A percentile compares a stretch with the other conserved stretches of the same genome.
These are phyloP conservation scores for Dynastes hyllus DNA, from an alignment of 2,888 invertebrate genomes.

Conservation along the genomic window DNA sequence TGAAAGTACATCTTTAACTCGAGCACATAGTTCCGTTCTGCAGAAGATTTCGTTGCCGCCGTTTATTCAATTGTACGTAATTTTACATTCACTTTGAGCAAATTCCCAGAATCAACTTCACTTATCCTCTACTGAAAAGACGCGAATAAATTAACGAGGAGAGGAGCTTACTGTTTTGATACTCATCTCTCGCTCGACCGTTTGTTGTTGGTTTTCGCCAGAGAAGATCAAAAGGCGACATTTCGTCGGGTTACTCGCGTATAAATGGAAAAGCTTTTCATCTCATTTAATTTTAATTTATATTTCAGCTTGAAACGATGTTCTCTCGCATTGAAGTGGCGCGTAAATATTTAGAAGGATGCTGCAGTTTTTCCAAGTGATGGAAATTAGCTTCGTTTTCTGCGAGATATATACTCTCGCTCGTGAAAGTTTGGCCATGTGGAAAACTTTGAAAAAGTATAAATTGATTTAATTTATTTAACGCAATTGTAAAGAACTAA, in stretches of 20 bases:
- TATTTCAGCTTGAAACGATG: conserved; percentile 4
- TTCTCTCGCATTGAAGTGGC: not conserved
- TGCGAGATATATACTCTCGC: not conserved
- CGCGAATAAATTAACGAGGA: conserved; percentile 14
- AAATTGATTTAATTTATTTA: too few relatives aligned
- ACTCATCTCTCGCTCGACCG: not conserved
- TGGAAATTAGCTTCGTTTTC: not conserved
- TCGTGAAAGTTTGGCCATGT: not conserved
- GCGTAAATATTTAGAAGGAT: conserved; percentile 11
- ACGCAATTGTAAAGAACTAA: too few relatives aligned
- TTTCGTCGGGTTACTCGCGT: not conserved
- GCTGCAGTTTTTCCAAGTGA: not conserved
- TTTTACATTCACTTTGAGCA: conserved; percentile 7
- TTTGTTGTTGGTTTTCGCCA: conserved; percentile 15
- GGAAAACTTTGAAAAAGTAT: too few relatives aligned
- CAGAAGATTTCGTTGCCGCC: not conserved
- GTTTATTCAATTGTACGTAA: not conserved
- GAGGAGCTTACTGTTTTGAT: conserved; percentile 13
- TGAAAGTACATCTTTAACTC: too few relatives aligned
- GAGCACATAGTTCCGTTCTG: too few relatives aligned
- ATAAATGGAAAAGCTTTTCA: conserved; percentile 1
- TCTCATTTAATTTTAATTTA: conserved; percentile 16
- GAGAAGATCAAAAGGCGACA: conserved; percentile 16
- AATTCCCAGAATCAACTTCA: conserved; percentile 26
- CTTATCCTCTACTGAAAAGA: not conserved